Evolutionary conservation across 1,140 invertebrate species (phyloP), one percentile per base, ranked within the genome.

Genomic region (Gonioctena quinquepunctata): DNA sequence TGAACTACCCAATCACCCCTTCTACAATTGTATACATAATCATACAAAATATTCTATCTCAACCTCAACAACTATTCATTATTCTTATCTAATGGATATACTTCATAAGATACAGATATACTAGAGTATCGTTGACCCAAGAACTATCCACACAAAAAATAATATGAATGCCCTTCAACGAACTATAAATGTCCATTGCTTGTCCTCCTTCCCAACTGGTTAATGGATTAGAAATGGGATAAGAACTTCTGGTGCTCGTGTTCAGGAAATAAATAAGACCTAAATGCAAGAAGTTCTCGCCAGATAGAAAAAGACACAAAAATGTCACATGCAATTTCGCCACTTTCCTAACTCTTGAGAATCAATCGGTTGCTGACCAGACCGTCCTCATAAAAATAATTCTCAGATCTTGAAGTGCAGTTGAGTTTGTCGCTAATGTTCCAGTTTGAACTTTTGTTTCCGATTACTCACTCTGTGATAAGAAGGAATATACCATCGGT

Each of bases 141-240:
- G n/a, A n/a, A n/a, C n/a, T n/a, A n/a, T n/a, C n/a, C n/a, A n/a
- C n/a, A n/a, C n/a, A n/a, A n/a, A n/a, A n/a, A n/a, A n/a, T n/a
- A 42, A 42, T 13, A 42, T 42, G 3, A 42, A 42, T n/a, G 33
- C 2, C 11, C 33, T 42, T 11, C 33, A 42, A 11, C 33, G 4
- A 11, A 42, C 33, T 42, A 42, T 42, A 42, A 11, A 42, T 42
- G 11, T 42, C 8, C 7, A 42, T n/a, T 42, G 33, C 33, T 42
- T 42, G 33, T 42, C 33, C 33, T 54, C 50, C 50, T 54, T 18
- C 19, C 50, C 11, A 21, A 21, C 13, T 27, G 59, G n/a, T 61
- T 61, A 61, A 61, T 61, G 59, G 59, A 61, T 61, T 61, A 61
- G 59, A 61, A 61, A 61, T 27, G 26, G 59, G 59, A 61, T 61